Conservation (phyloP, 2,113 vertebrate genomes). For the Lipophrys pholis region DNA sequence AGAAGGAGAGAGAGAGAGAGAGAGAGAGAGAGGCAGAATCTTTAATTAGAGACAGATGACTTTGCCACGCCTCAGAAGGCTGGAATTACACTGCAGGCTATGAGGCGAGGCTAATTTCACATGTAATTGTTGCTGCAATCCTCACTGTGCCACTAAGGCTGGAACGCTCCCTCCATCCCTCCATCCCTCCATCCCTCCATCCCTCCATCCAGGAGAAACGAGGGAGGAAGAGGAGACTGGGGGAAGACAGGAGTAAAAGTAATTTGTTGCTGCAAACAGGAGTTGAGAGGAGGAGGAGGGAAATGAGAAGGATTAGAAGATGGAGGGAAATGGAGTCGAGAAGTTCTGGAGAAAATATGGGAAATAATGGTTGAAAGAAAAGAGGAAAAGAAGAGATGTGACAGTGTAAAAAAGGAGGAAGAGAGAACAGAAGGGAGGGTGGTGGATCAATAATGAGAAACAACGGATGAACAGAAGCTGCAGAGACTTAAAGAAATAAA, state of each 20-base stretch:
- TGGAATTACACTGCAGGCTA: conserved; percentile 81
- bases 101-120: conserved; percentile 79
- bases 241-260: neutral
- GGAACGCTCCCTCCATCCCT: too few relatives aligned
- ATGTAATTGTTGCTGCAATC: conserved; percentile 78
- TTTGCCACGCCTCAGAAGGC: conserved; percentile 80
- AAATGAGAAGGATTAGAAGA: neutral
- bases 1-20: conserved; percentile 6
- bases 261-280: too few relatives aligned
- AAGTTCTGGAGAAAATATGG: too few relatives aligned
- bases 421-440: too few relatives aligned
- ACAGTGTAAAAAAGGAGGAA: neutral
- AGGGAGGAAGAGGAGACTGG: neutral
- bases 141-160: conserved; percentile 62
- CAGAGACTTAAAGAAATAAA: neutral
- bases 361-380: too few relatives aligned
- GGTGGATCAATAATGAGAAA: too few relatives aligned
- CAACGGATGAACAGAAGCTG: neutral
- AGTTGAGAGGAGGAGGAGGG: neutral
- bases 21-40: conserved; percentile 49
- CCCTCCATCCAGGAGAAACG: conserved; percentile 29
- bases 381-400: neutral
- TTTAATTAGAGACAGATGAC: conserved; percentile 82
- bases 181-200: too few relatives aligned
- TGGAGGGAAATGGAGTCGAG: conserved; percentile 19